These are phyloP conservation scores for Struthidea cinerea DNA, from an alignment of 2,113 vertebrate species.

Conservation along the genomic window DNA sequence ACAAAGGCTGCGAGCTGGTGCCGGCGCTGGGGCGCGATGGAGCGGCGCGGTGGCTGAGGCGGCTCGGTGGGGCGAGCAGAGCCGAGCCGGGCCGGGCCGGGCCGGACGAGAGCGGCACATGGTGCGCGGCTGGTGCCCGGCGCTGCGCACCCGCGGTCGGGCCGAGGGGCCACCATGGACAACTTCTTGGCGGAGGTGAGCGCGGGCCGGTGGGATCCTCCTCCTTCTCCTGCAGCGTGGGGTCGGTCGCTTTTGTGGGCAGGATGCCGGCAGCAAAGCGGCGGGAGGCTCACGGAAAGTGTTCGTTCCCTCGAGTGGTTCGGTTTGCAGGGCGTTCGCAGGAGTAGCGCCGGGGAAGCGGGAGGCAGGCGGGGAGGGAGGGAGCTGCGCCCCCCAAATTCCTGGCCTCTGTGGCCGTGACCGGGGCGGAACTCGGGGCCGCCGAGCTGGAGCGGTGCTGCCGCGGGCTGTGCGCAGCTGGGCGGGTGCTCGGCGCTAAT, in stretches of 20 bases:
- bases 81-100: background rate
- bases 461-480: background rate
- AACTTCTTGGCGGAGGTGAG: slow-evolving; percentile 52
- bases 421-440: background rate
- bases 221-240: background rate
- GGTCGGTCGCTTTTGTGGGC: background rate
- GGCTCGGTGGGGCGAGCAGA: background rate
- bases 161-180: slow-evolving; percentile 23
- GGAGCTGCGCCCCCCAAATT: background rate
- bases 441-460: background rate
- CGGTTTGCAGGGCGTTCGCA: background rate
- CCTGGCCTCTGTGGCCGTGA: background rate
- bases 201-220: background rate
- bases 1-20: slow-evolving; percentile 4
- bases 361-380: background rate
- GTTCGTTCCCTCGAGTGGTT: background rate
- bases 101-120: background rate
- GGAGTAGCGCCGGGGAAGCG: background rate
- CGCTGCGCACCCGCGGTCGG: slow-evolving; percentile 1
- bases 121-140: background rate
- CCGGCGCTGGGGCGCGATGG: background rate
- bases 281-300: background rate
- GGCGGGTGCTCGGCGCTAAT: background rate
- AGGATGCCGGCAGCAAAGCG: background rate
- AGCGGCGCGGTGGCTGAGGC: background rate